A percentile compares a stretch with the other conserved stretches of the same genome.
These are phyloP conservation scores for Drosophila subquinaria DNA, from an alignment of 2,888 invertebrate genomes.

Conservation along the genomic window DNA sequence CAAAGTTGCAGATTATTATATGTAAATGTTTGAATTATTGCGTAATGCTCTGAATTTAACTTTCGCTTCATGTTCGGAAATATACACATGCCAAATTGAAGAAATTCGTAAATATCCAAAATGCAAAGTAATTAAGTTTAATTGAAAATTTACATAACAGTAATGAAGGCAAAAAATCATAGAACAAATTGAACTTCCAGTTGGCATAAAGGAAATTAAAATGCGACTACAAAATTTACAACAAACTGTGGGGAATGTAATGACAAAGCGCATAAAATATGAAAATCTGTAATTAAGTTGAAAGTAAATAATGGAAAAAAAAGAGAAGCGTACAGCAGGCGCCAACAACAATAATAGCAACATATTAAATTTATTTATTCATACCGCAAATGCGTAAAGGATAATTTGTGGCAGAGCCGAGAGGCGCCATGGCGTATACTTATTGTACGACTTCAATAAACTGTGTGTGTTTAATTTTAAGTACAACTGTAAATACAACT, in stretches of 20 bases:
- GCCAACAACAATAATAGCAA: slow-evolving; percentile 19
- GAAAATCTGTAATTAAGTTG: slow-evolving; percentile 59
- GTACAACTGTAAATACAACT: slow-evolving; percentile 63
- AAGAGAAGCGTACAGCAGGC: slow-evolving; percentile 9
- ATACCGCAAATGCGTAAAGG: slow-evolving; percentile 40
- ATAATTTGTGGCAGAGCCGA: slow-evolving; percentile 29
- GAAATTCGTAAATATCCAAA: slow-evolving; percentile 13
- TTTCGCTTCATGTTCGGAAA: neutral
- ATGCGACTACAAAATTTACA: slow-evolving; percentile 37
- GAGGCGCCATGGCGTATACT: slow-evolving; percentile 21
- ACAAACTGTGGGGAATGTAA: slow-evolving; percentile 37
- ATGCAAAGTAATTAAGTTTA: slow-evolving; percentile 40
- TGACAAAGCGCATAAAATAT: slow-evolving; percentile 50
- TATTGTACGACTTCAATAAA: slow-evolving; percentile 29
- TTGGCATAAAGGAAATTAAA: slow-evolving; percentile 53
- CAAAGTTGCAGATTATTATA: neutral
- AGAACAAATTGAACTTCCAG: slow-evolving; percentile 58
- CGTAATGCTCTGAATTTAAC: neutral
- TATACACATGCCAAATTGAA: slow-evolving; percentile 3
- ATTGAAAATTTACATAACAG: slow-evolving; percentile 36
- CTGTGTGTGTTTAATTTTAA: slow-evolving; percentile 50
- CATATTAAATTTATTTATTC: slow-evolving; percentile 47
- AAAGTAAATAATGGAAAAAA: slow-evolving; percentile 44
- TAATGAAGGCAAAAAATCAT: slow-evolving; percentile 4
- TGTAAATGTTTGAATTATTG: neutral